Percentiles rank a stretch among this genome's conserved stretches.
Evolutionary conservation across 30 jellyfish, hydroid and myxozoan genomes (phyloP).

Genomic region (Sanderia malayensis): DNA sequence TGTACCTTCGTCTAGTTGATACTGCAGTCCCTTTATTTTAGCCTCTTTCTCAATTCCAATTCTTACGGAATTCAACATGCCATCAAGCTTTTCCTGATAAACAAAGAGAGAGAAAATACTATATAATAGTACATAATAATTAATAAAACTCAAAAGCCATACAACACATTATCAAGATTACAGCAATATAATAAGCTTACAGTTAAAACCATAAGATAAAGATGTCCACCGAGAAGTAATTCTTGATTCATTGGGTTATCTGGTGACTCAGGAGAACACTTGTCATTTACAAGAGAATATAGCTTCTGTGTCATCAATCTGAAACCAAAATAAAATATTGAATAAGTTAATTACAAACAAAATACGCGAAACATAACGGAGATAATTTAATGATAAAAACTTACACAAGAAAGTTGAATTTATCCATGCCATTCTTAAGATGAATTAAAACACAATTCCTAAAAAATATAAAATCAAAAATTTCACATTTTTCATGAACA

Average conservation of each 20-base stretch:
- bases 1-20: conserved; percentile 46
- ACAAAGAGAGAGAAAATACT: too few species aligned
- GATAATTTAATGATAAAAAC: too few species aligned
- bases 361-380: too few species aligned
- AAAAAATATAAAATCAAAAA: conserved; percentile 11
- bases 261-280: conserved; percentile 85
- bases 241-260: conserved; percentile 99
- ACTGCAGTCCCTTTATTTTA: conserved; percentile 32
- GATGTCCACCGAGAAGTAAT: conserved; percentile 92
- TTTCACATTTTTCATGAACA: too few species aligned
- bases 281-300: conserved; percentile 76
- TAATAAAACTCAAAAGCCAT: too few species aligned
- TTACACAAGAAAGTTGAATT: conserved; percentile 84
- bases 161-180: too few species aligned
- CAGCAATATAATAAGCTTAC: conserved; percentile 40
- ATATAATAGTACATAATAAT: too few species aligned
- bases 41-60: conserved; percentile 49
- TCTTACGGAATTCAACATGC: conserved; percentile 66
- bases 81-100: conserved; percentile 81
- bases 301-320: conserved; percentile 91
- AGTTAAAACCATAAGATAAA: conserved; percentile 81
- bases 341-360: too few species aligned
- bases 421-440: conserved; percentile 70
- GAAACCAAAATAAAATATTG: neutral
- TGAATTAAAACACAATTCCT: conserved; percentile 78